A percentile compares a stretch with the other conserved stretches of the same genome.
Conservation (phyloP, 2,113 vertebrate species). For the Hylia prasina region DNA sequence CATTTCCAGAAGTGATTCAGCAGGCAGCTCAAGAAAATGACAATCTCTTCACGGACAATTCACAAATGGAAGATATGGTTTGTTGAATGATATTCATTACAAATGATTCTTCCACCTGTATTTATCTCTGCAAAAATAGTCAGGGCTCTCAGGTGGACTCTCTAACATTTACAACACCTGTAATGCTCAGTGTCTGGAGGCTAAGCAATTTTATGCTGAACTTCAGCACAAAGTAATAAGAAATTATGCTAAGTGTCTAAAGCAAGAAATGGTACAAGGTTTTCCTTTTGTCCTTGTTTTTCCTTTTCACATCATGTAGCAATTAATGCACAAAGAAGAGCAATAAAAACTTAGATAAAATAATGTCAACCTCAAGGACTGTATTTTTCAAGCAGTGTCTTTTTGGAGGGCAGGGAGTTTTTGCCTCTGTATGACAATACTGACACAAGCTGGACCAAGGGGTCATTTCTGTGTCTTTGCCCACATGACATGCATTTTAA, state of each 20-base stretch:
- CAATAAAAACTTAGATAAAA: neutral
- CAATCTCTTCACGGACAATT: neutral
- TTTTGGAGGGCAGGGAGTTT: neutral
- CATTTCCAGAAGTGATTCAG: slow-evolving; percentile 38
- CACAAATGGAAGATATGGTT: neutral
- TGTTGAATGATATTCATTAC: slow-evolving; percentile 21
- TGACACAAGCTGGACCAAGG: neutral
- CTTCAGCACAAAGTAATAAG: neutral
- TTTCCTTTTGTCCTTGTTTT: neutral
- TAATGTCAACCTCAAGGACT: neutral
- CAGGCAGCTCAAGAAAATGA: slow-evolving; percentile 29
- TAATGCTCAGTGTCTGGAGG: neutral
- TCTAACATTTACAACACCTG: neutral
- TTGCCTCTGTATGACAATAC: neutral
- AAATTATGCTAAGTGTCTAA: slow-evolving; percentile 7
- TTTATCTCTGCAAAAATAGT: slow-evolving; percentile 27
- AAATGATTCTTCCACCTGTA: neutral
- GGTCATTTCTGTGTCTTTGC: neutral
- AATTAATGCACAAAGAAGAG: neutral
- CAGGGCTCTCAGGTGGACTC: neutral
- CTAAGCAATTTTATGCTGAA: neutral
- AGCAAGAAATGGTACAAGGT: neutral
- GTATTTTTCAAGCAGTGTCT: neutral
- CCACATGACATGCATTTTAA: neutral
- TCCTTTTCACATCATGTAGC: neutral